Evolutionary conservation across 2,888 invertebrate species (phyloP), one percentile per base, ranked within the genome.

Genomic region (Hemaris fuciformis): DNA sequence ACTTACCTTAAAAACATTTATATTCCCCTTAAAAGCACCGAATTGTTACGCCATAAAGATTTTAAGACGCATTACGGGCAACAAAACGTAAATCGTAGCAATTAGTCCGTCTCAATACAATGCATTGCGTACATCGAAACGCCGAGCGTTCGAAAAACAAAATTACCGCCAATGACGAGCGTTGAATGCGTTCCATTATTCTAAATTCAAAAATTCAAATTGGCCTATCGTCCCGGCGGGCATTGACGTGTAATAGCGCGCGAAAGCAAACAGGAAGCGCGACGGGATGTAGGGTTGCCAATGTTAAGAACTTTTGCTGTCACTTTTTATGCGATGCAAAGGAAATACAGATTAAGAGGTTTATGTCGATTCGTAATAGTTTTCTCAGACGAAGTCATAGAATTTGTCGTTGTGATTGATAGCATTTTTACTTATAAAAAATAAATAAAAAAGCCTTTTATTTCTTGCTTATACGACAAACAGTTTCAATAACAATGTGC

Each of bases 171-270:
- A 79, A 83, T 83, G 80, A 76, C 73, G 75, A 73, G 70, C 74
- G 70, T 63, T 80, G 79, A 89, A 89, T 81, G 80, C 83, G 77
- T 80, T 83, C 88, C 82, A 90, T 88, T 89, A 83, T 87, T 80
- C 80, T 74, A 79, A 81, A 84, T 87, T 81, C 87, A 85, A 88
- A 89, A 90, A 90, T 91, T 91, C 86, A 90, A 91, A 91, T 91
- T 89, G 89, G 89, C 91, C 89, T 84, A 88, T 88, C 83, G 81
- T 79, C 80, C 84, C 82, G 81, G 81, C 79, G 80, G 81, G 85
- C 85, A 90, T 90, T 91, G 86, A 87, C 89, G 91, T 89, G 90
- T 89, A 92, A 92, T 91, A 91, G 91, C 90, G 91, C 91, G 91
- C 91, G 89, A 91, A 88, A 79, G 89, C 87, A 91, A 91, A 91